Conservation (phyloP, 2,113 vertebrate genomes). For the Okapia johnstoni region DNA sequence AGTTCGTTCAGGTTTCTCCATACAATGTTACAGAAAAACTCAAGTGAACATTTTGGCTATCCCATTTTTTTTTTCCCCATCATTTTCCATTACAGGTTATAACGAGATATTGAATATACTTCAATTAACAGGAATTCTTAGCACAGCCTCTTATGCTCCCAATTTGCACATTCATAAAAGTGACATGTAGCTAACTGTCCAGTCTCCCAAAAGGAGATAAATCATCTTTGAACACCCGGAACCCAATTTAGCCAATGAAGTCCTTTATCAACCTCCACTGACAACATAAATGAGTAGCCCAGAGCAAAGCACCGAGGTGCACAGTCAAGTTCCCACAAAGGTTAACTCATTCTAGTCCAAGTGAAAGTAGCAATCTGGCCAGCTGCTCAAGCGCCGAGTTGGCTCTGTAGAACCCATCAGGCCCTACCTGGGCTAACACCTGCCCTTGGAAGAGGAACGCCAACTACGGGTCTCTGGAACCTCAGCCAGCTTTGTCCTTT, state of each 20-base stretch:
- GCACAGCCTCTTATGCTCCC: background rate
- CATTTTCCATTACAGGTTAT: background rate
- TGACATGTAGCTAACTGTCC: background rate
- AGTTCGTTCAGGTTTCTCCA: background rate
- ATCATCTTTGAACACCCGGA: background rate
- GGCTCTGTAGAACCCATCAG: background rate
- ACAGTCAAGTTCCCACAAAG: background rate
- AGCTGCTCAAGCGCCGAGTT: background rate
- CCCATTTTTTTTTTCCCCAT: background rate
- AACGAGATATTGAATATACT: background rate
- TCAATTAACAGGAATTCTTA: background rate
- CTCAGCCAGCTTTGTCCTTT: conserved; percentile 30
- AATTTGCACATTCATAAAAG: background rate
- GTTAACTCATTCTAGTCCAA: background rate
- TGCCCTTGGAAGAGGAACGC: background rate
- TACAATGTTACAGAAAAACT: background rate
- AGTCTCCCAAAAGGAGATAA: background rate
- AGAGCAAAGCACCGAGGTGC: background rate
- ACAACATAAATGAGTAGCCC: background rate
- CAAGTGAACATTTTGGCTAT: background rate
- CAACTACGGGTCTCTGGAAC: background rate
- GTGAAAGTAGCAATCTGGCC: background rate
- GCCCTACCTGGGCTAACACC: background rate
- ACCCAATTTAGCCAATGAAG: background rate
- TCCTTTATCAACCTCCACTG: background rate